Evolutionary conservation across 2,888 invertebrate species (phyloP).

Genomic region (Drosophila rellima): DNA sequence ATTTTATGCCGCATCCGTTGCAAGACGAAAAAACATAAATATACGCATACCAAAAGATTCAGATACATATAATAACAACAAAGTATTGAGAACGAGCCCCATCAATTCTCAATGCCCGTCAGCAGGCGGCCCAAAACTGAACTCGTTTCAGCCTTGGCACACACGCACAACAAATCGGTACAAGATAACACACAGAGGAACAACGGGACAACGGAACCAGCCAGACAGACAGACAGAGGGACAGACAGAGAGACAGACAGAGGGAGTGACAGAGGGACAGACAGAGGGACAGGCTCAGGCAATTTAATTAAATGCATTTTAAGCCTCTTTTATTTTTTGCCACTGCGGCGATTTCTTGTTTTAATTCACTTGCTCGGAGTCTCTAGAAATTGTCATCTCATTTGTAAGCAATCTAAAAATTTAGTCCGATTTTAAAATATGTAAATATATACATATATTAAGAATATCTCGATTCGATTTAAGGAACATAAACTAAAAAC

Average conservation of each 20-base stretch:
- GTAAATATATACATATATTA: too few species aligned
- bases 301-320: slow-evolving; percentile 75
- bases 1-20: slow-evolving; percentile 62
- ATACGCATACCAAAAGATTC: slow-evolving; percentile 35
- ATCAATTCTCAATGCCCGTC: slow-evolving; percentile 75
- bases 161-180: slow-evolving; percentile 23
- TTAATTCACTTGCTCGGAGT: slow-evolving; percentile 19
- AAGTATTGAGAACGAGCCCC: slow-evolving; percentile 51
- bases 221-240: slow-evolving; percentile 1
- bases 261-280: slow-evolving; percentile 1
- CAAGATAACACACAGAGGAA: slow-evolving; percentile 23
- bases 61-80: slow-evolving; percentile 40
- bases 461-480: too few species aligned
- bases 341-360: slow-evolving; percentile 42
- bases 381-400: slow-evolving; percentile 8
- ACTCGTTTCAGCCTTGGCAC: slow-evolving; percentile 31
- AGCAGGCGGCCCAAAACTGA: slow-evolving; percentile 35
- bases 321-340: slow-evolving; percentile 55
- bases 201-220: slow-evolving; percentile 22
- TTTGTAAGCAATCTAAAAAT: neutral
- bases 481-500: too few species aligned
- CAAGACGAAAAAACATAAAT: slow-evolving; percentile 30
- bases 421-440: too few species aligned
- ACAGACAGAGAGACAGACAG: neutral
- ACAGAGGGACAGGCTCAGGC: slow-evolving; percentile 25